Evolutionary conservation across 2,113 vertebrate species (phyloP).

Genomic region (Orientallactaga bullata): DNA sequence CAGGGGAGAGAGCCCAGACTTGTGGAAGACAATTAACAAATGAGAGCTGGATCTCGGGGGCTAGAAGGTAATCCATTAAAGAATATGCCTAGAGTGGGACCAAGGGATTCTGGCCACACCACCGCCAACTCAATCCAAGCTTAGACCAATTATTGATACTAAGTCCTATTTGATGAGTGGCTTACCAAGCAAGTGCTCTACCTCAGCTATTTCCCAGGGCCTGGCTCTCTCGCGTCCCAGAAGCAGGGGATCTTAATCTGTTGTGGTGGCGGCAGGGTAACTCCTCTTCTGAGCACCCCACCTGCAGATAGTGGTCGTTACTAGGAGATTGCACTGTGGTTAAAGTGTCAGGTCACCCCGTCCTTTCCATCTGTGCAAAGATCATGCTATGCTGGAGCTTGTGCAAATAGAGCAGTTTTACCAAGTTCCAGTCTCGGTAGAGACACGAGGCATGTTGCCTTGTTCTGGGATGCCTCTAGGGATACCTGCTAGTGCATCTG

Average conservation of each 20-base stretch:
- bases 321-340: constrained; percentile 43
- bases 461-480: neutral
- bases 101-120: neutral
- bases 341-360: constrained; percentile 40
- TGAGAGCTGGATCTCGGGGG: neutral
- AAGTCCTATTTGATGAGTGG: constrained; percentile 28
- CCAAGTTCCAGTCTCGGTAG: neutral
- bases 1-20: neutral
- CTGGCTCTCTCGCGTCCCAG: constrained; percentile 36
- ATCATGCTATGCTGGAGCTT: neutral
- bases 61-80: neutral
- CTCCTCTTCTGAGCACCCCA: neutral
- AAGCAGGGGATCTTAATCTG: constrained; percentile 41
- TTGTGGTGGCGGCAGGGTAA: constrained; percentile 5
- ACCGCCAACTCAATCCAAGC: constrained; percentile 1
- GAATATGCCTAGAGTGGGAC: neutral
- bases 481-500: neutral
- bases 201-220: constrained; percentile 47
- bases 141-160: neutral
- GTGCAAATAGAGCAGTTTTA: constrained; percentile 31
- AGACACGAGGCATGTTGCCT: neutral
- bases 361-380: neutral
- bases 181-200: constrained; percentile 54
- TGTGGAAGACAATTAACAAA: neutral
- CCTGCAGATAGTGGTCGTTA: constrained; percentile 58